Evolutionary conservation across 2,113 vertebrate species (phyloP).

Genomic region (Epinephelus cyanopodus): DNA sequence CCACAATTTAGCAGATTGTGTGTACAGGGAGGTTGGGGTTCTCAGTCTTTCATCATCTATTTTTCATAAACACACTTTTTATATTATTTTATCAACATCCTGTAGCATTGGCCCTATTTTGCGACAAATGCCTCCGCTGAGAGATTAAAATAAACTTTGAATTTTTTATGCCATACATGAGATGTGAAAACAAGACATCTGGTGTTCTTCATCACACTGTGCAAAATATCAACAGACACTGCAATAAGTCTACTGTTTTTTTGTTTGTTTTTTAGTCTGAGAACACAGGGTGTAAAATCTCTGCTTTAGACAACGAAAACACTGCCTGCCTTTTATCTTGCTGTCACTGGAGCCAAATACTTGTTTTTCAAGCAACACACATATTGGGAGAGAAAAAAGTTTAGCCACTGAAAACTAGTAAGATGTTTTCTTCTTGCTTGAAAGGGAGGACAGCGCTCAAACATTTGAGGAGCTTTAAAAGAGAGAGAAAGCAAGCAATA

Average conservation of each 20-base stretch:
- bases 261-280: conserved; percentile 7
- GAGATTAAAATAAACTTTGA: conserved; percentile 32
- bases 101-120: conserved; percentile 29
- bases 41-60: background rate
- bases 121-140: conserved; percentile 11
- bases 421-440: conserved; percentile 37
- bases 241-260: conserved; percentile 30
- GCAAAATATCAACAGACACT: conserved; percentile 23
- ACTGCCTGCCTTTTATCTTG: conserved; percentile 55
- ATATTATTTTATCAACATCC: conserved; percentile 43
- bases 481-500: background rate
- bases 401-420: conserved; percentile 31
- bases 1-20: background rate
- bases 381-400: conserved; percentile 26
- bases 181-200: conserved; percentile 32
- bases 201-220: conserved; percentile 6
- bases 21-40: background rate
- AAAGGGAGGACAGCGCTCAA: conserved; percentile 34
- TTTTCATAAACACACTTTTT: conserved; percentile 21
- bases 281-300: conserved; percentile 29
- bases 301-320: conserved; percentile 44
- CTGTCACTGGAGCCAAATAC: conserved; percentile 54
- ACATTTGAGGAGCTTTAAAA: conserved; percentile 22
- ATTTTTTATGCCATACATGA: conserved; percentile 17
- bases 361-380: conserved; percentile 43